Evolutionary conservation across 1,140 invertebrate genomes (phyloP).

Genomic region (Drosophila kepulauana): DNA sequence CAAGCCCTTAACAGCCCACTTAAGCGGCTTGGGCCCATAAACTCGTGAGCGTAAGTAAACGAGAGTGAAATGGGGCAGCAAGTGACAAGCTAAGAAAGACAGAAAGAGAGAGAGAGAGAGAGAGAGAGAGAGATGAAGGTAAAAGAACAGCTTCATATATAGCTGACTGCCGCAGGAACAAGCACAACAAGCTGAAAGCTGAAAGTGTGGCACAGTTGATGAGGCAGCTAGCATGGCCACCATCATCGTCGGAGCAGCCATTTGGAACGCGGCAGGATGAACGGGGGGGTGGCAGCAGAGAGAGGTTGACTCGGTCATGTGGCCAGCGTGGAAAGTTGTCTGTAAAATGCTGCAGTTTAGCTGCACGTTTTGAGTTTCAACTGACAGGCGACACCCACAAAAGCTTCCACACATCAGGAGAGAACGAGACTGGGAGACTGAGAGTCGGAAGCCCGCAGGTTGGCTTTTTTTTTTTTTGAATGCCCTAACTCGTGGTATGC

Average conservation of each 20-base stretch:
- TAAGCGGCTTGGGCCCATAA: conserved; percentile 66
- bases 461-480: neutral
- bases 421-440: neutral
- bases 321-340: conserved; percentile 39
- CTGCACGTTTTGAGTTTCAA: conserved; percentile 73
- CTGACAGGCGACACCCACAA: conserved; percentile 31
- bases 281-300: neutral
- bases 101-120: neutral
- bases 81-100: conserved; percentile 12
- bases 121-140: too few species aligned
- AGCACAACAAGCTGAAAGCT: conserved; percentile 2
- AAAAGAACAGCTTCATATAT: too few species aligned
- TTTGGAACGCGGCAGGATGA: conserved; percentile 3
- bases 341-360: conserved; percentile 54
- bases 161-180: conserved; percentile 14
- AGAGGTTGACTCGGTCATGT: conserved; percentile 1
- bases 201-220: conserved; percentile 30
- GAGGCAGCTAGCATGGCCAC: conserved; percentile 5
- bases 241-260: too few species aligned
- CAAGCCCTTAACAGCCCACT: conserved; percentile 57
- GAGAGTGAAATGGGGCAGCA: conserved; percentile 9
- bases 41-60: neutral
- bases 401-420: neutral
- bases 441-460: neutral
- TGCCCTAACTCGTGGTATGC: neutral